A percentile compares a stretch with the other conserved stretches of the same genome.
Conservation (phyloP, 1,140 invertebrate genomes). For the Araneus ventricosus region DNA sequence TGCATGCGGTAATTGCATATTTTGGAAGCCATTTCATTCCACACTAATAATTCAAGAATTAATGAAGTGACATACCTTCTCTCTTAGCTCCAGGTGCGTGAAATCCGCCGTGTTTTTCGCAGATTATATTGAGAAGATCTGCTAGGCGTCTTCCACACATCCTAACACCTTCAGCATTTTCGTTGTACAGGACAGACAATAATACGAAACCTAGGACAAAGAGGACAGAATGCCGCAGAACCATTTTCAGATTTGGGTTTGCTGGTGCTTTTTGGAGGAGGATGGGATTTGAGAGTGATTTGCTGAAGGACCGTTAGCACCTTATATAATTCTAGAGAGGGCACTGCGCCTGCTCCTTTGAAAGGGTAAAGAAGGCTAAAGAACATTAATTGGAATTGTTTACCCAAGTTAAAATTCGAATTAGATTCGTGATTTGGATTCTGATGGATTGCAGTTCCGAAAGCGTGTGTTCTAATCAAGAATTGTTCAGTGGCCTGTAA, state of each 20-base stretch:
- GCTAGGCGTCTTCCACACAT: slow-evolving; percentile 65
- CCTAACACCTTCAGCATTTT: slow-evolving; percentile 41
- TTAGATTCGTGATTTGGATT: slow-evolving; percentile 36
- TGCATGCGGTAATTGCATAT: too few species aligned
- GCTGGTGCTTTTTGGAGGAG: neutral
- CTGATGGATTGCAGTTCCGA: neutral
- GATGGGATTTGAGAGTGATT: neutral
- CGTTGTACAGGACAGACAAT: neutral
- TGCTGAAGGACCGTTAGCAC: neutral
- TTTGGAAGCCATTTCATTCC: too few species aligned
- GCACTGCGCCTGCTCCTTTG: neutral
- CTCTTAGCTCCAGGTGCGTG: slow-evolving; percentile 51
- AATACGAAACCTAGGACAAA: slow-evolving; percentile 25
- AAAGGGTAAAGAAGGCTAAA: neutral
- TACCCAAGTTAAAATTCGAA: slow-evolving; percentile 13
- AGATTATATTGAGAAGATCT: slow-evolving; percentile 63
- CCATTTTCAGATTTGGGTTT: neutral
- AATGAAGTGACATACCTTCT: slow-evolving; percentile 24
- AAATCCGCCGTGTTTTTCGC: slow-evolving; percentile 66
- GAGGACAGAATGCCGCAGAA: neutral
- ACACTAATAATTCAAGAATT: neutral
- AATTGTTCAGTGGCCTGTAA: neutral
- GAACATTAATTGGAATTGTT: slow-evolving; percentile 32
- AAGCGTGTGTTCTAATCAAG: neutral
- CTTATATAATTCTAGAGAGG: slow-evolving; percentile 16